Evolutionary conservation across 1,140 invertebrate species (phyloP).

Genomic region (Diachasma alloeum): DNA sequence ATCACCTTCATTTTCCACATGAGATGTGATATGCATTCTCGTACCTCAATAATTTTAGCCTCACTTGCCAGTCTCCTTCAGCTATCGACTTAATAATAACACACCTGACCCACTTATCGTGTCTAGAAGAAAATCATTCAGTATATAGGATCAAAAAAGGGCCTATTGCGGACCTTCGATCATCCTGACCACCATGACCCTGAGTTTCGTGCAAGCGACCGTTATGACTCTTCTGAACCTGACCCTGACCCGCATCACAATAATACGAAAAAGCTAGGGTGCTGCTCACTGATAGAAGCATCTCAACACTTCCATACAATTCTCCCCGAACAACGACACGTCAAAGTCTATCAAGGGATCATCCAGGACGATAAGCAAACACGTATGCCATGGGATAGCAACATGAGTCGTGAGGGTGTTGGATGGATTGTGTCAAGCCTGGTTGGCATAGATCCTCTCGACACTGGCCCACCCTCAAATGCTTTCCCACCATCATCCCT

Average conservation of each 20-base stretch:
- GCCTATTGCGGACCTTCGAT: too few species aligned
- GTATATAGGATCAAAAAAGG: too few species aligned
- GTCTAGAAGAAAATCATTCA: too few species aligned
- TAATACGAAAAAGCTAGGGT: not conserved
- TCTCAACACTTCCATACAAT: not conserved
- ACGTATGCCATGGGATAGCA: not conserved
- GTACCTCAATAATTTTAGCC: not conserved
- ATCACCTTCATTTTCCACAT: not conserved
- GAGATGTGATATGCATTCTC: not conserved
- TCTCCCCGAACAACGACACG: not conserved
- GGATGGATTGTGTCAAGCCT: not conserved
- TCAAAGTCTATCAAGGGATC: slow-evolving; percentile 10
- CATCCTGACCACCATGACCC: too few species aligned
- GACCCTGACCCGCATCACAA: not conserved
- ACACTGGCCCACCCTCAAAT: not conserved
- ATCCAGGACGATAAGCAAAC: not conserved
- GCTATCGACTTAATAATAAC: not conserved
- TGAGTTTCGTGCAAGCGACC: too few species aligned
- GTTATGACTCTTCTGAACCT: not conserved
- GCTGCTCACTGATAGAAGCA: slow-evolving; percentile 6
- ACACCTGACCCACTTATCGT: not conserved
- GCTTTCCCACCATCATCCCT: not conserved
- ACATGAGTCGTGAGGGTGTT: not conserved
- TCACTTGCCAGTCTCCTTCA: not conserved
- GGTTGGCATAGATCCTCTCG: not conserved